A percentile compares a stretch with the other conserved stretches of the same genome.
These are phyloP conservation scores for Metaphire vulgaris DNA, from an alignment of 1,140 invertebrate genomes.

Conservation along the genomic window DNA sequence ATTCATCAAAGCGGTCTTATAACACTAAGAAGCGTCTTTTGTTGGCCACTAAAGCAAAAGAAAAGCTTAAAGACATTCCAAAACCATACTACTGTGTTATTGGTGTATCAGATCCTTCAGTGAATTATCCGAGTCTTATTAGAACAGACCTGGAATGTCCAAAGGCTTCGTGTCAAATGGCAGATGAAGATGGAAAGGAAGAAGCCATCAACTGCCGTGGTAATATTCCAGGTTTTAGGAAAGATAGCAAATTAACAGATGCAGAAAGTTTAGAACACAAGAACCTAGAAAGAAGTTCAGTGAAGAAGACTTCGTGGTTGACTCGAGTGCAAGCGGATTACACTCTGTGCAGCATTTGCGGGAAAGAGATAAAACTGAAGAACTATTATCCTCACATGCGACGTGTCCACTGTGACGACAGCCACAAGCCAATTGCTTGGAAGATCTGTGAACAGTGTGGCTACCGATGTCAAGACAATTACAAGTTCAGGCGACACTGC, in stretches of 20 bases:
- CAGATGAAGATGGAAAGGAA: not conserved
- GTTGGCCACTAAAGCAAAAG: not conserved
- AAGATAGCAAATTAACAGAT: too few relatives aligned
- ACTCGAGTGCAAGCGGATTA: not conserved
- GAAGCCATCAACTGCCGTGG: not conserved
- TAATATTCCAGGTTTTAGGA: not conserved
- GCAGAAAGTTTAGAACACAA: too few relatives aligned
- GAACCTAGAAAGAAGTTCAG: not conserved
- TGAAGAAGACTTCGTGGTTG: not conserved
- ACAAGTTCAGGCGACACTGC: not conserved
- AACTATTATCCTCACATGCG: slow-evolving; percentile 1
- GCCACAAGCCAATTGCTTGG: not conserved
- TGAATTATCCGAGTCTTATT: not conserved
- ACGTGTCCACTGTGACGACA: not conserved
- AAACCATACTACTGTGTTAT: not conserved
- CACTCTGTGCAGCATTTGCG: not conserved
- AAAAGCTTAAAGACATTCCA: not conserved
- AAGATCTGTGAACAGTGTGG: not conserved
- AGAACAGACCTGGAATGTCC: not conserved
- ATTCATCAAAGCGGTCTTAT: not conserved
- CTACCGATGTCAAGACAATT: not conserved
- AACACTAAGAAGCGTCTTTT: not conserved
- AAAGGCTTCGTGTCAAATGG: not conserved
- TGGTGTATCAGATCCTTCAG: not conserved
- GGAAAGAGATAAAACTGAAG: not conserved